Percentiles rank a stretch among this genome's conserved stretches.
Conservation (phyloP, 1,140 invertebrate species). For the Diuraphis noxia region DNA sequence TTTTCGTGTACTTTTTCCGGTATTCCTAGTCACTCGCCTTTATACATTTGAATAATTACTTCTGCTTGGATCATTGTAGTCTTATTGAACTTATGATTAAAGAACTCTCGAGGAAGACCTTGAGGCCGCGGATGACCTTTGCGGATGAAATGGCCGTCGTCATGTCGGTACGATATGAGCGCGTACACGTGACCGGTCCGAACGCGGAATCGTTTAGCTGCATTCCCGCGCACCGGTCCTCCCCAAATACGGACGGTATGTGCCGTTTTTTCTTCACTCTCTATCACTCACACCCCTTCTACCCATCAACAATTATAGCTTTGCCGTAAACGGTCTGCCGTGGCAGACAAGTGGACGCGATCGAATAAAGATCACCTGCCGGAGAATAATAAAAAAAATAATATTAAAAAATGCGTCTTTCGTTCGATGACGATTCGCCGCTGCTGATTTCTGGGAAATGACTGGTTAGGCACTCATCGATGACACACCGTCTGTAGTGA, state of each 20-base stretch:
- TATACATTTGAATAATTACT: no score
- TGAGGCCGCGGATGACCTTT: slow-evolving; percentile 39
- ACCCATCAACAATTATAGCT: background rate
- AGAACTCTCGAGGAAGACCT: background rate
- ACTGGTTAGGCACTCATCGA: background rate
- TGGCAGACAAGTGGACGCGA: slow-evolving; percentile 45
- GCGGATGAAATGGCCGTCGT: background rate
- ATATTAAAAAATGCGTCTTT: background rate
- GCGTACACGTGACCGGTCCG: slow-evolving; percentile 17
- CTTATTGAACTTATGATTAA: no score
- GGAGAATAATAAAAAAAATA: background rate
- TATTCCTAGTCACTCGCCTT: no score
- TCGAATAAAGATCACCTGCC: background rate
- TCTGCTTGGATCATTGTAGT: no score
- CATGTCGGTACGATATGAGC: background rate
- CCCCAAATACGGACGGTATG: slow-evolving; percentile 34
- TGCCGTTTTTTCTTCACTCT: background rate
- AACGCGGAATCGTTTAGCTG: slow-evolving; percentile 35
- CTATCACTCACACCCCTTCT: background rate
- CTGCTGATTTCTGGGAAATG: background rate
- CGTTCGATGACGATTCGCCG: background rate
- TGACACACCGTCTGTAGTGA: background rate
- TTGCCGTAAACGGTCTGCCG: background rate
- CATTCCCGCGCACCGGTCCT: slow-evolving; percentile 38
- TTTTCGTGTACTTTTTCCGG: no score